phyloP scores from a whole-genome alignment of 2,113 vertebrate genomes.

The Zootoca vivipara region DNA sequence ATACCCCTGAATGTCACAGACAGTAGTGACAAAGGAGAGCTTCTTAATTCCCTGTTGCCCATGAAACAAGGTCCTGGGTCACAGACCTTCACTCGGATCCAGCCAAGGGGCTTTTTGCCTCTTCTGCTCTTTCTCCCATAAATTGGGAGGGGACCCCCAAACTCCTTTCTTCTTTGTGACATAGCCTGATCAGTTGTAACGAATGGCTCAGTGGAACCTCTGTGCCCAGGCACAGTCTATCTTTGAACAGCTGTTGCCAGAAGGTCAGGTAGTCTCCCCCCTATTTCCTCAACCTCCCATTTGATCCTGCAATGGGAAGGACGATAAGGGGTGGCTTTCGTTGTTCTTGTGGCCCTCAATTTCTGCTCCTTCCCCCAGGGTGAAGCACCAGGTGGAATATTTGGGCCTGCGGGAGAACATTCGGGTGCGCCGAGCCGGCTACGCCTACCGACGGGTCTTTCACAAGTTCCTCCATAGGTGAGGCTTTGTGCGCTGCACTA shows the following conservation, averaged over 20 bases:
- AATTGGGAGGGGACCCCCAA: neutral
- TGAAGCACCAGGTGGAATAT: conserved; percentile 94
- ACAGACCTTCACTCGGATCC: neutral
- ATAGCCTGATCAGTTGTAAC: too few relatives aligned
- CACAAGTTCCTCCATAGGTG: conserved; percentile 93
- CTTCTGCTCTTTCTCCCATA: neutral
- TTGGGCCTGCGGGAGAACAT: conserved; percentile 95
- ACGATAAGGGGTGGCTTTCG: accelerated
- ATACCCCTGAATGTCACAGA: neutral
- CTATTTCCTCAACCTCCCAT: neutral
- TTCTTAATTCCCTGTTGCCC: neutral
- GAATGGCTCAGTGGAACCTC: neutral
- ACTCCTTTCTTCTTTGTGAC: neutral
- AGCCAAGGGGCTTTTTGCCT: neutral
- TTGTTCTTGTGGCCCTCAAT: neutral
- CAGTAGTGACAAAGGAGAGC: neutral
- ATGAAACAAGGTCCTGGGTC: neutral
- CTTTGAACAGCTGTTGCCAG: neutral
- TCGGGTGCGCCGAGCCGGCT: conserved; percentile 90
- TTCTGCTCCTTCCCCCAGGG: conserved; percentile 70
- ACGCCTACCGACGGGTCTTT: conserved; percentile 91
- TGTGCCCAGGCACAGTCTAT: neutral
- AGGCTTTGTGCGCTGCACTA: accelerated
- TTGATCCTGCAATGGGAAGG: neutral
- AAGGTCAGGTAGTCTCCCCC: neutral